Evolutionary conservation across 2,888 invertebrate genomes (phyloP).

Genomic region (Drosophila quinaria): DNA sequence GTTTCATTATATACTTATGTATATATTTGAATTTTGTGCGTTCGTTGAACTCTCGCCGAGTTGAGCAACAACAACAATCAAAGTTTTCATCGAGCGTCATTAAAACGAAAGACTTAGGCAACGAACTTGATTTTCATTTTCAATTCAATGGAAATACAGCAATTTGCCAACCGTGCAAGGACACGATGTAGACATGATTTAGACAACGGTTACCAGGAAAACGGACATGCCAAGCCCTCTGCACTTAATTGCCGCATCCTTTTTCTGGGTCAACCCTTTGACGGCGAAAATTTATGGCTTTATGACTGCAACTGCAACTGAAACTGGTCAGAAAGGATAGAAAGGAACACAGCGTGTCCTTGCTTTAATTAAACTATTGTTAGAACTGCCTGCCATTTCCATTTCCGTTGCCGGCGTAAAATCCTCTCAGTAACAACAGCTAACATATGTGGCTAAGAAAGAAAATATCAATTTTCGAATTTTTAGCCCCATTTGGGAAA

Average conservation of each 20-base stretch:
- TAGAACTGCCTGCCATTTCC: slow-evolving; percentile 10
- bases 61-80: slow-evolving; percentile 54
- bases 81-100: neutral
- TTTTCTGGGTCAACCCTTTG: slow-evolving; percentile 62
- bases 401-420: slow-evolving; percentile 41
- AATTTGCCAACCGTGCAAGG: slow-evolving; percentile 74
- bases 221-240: slow-evolving; percentile 15
- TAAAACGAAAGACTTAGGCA: slow-evolving; percentile 73
- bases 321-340: slow-evolving; percentile 21
- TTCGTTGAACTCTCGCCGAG: slow-evolving; percentile 74
- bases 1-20: slow-evolving; percentile 48
- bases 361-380: slow-evolving; percentile 75
- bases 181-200: slow-evolving; percentile 40
- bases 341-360: slow-evolving; percentile 56
- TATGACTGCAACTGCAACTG: slow-evolving; percentile 48
- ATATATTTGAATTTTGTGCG: slow-evolving; percentile 68
- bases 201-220: slow-evolving; percentile 35
- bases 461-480: slow-evolving; percentile 59
- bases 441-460: slow-evolving; percentile 46
- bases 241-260: slow-evolving; percentile 57
- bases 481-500: neutral
- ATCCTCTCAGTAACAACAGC: slow-evolving; percentile 67
- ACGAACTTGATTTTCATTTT: slow-evolving; percentile 59
- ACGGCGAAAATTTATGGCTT: slow-evolving; percentile 69
- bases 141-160: slow-evolving; percentile 40